These are phyloP conservation scores for Dioctria rufipes DNA, from an alignment of 2,888 invertebrate genomes.

Conservation along the genomic window DNA sequence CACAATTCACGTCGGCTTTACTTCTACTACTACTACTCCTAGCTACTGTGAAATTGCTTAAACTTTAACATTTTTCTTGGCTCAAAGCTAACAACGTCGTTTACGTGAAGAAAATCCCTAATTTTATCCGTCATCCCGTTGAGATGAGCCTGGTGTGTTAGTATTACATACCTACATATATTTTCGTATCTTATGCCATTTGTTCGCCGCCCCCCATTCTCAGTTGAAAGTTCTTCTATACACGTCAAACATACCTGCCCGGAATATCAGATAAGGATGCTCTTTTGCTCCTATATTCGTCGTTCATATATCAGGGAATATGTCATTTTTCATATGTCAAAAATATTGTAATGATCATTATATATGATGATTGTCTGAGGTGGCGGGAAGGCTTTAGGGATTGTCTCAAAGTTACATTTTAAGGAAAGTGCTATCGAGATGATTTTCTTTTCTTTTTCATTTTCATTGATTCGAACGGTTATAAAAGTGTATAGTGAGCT, in stretches of 20 bases:
- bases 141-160: neutral
- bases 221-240: conserved; percentile 53
- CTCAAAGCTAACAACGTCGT: conserved; percentile 55
- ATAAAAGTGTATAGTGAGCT: too few relatives aligned
- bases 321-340: conserved; percentile 59
- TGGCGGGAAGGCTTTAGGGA: neutral
- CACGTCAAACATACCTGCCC: conserved; percentile 56
- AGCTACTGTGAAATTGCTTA: conserved; percentile 35
- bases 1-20: conserved; percentile 39
- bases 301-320: conserved; percentile 52
- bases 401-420: conserved; percentile 1
- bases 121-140: conserved; percentile 24
- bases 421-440: neutral
- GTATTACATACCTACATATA: neutral
- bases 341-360: conserved; percentile 59
- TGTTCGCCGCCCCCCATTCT: conserved; percentile 1
- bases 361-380: conserved; percentile 56
- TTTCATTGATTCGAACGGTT: too few relatives aligned
- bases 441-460: too few relatives aligned
- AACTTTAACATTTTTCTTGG: conserved; percentile 54
- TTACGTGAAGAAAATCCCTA: conserved; percentile 54
- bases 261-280: conserved; percentile 57
- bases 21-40: conserved; percentile 1
- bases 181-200: conserved; percentile 16
- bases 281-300: neutral